These are phyloP conservation scores for Coptotermes formosanus DNA, from an alignment of 1,140 invertebrate species.

Conservation along the genomic window DNA sequence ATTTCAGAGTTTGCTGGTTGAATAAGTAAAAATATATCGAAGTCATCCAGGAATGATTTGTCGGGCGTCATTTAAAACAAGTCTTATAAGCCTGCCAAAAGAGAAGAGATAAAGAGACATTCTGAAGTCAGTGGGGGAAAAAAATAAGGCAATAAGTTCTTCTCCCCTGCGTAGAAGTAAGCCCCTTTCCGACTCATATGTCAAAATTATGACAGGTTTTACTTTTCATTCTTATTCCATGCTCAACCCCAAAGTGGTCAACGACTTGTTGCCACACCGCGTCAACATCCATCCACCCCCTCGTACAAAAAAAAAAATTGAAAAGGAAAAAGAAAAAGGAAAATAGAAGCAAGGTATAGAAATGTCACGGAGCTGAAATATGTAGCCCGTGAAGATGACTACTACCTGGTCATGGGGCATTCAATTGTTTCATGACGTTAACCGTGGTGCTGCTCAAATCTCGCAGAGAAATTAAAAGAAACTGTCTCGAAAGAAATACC, in stretches of 20 bases:
- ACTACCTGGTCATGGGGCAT: neutral
- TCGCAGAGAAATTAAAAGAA: no score
- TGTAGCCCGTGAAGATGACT: neutral
- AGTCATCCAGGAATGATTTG: constrained; percentile 1
- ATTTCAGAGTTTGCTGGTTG: neutral
- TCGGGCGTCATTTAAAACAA: neutral
- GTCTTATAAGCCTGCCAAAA: no score
- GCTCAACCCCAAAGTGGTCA: neutral
- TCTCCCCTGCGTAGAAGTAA: neutral
- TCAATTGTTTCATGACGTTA: no score
- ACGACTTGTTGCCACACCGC: neutral
- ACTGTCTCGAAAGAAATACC: no score
- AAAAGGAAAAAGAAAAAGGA: neutral
- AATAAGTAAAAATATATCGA: neutral
- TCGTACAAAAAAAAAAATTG: neutral
- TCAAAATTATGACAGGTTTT: neutral
- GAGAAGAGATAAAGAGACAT: no score
- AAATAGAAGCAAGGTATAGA: neutral
- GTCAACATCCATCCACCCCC: neutral
- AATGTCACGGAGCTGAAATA: neutral
- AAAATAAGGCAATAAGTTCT: neutral
- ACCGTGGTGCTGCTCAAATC: no score
- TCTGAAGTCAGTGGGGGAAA: neutral
- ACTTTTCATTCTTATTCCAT: neutral
- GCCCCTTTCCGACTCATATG: neutral